Percentiles rank a stretch among this genome's conserved stretches.
These are phyloP conservation scores for Psittacula echo DNA, from an alignment of 2,797 vertebrate species.

Conservation along the genomic window DNA sequence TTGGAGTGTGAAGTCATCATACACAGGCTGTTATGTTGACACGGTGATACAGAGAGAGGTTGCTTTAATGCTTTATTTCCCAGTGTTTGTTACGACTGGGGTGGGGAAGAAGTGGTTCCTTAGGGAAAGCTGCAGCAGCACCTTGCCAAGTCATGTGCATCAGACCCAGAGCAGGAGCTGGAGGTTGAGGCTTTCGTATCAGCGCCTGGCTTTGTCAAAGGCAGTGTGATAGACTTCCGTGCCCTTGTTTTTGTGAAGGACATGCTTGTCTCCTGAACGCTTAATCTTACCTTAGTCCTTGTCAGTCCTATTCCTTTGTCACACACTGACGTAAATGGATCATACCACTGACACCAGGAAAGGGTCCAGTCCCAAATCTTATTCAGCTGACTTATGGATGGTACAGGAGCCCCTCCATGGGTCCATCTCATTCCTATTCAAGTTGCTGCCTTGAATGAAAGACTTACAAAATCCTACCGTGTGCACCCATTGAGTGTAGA, in stretches of 20 bases:
- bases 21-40: rapidly evolving
- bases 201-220: neutral
- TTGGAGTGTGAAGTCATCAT: neutral
- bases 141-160: neutral
- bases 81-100: rapidly evolving
- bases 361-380: neutral
- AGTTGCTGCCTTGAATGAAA: neutral
- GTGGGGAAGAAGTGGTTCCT: neutral
- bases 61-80: neutral
- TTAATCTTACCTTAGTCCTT: slow-evolving; percentile 26
- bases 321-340: neutral
- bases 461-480: neutral
- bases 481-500: rapidly evolving
- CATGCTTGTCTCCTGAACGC: neutral
- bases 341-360: rapidly evolving
- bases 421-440: neutral
- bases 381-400: neutral
- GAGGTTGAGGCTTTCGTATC: neutral
- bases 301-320: neutral
- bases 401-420: rapidly evolving
- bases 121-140: neutral
- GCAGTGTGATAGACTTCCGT: neutral
- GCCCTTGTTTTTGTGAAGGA: slow-evolving; percentile 4
- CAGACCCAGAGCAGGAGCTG: neutral
- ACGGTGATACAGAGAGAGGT: rapidly evolving